Evolutionary conservation across 1,140 invertebrate genomes (phyloP).

Genomic region (Archegozetes longisetosus): DNA sequence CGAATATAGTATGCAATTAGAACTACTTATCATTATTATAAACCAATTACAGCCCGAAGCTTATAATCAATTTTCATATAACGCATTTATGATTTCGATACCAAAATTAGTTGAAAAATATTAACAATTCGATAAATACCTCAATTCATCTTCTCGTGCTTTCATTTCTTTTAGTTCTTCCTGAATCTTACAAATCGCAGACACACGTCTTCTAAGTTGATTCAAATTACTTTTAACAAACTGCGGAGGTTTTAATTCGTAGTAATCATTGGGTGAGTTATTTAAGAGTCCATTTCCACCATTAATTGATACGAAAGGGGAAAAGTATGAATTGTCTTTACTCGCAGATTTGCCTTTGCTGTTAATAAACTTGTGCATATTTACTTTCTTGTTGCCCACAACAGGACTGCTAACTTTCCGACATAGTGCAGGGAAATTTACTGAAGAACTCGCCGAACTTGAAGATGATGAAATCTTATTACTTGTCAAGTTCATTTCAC

Average conservation of each 20-base stretch:
- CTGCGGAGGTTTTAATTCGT: conserved; percentile 2
- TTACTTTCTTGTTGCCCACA: conserved; percentile 21
- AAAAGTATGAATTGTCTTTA: background rate
- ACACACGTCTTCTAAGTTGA: conserved; percentile 14
- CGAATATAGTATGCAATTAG: no score
- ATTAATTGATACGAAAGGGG: background rate
- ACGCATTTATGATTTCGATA: no score
- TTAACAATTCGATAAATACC: no score
- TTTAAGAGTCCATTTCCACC: background rate
- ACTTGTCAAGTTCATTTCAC: background rate
- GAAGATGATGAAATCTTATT: background rate
- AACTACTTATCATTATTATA: no score
- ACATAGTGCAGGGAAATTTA: background rate
- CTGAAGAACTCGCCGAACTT: background rate
- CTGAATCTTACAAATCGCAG: conserved; percentile 57
- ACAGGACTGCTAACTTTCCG: background rate
- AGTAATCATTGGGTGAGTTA: background rate
- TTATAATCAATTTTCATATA: no score
- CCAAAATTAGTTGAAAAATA: no score
- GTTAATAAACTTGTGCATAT: conserved; percentile 57
- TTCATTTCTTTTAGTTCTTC: conserved; percentile 55
- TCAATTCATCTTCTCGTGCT: conserved; percentile 51
- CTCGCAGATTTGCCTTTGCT: conserved; percentile 41
- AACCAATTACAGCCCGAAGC: no score
- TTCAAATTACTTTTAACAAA: conserved; percentile 4